Evolutionary conservation across 2,888 invertebrate genomes (phyloP), one percentile per base, ranked within the genome.

Genomic region (Griposia aprilina): DNA sequence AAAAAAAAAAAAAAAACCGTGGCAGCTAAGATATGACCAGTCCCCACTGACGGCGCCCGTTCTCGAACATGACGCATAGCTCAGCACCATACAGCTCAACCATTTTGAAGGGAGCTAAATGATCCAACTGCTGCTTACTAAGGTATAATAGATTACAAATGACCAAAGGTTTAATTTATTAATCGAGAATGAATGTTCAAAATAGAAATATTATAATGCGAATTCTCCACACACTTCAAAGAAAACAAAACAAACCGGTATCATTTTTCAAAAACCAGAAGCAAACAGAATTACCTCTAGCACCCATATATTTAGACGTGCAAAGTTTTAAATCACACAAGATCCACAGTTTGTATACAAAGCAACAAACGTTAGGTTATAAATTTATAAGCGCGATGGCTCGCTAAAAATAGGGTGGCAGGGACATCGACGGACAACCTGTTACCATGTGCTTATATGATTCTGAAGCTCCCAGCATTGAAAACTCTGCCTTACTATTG

Each of bases 281-380:
- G 84, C 59, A 30, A 67, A 60, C 60, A 83, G 83, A 66, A 73
- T 73, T 48, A 86, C 72, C 74, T 26, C 11, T 15, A 60, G 20
- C 17, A 26, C 26, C 50, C 70, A 68, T 85, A 78, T 76, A 80
- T 85, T 75, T 82, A 67, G 74, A 75, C 36, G 69, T 45, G 52
- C 30, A 30, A 76, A 62, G 82, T 85, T 74, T 82, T 89, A 89
- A 85, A 89, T 89, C 86, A 85, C 77, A 62, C 65, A 67, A 80
- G 83, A 85, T 81, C 60, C 82, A 77, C 81, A 73, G 82, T 82
- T 87, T 78, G 82, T 85, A 67, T 76, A 81, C 86, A 84, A 83
- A 86, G 76, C 78, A 83, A 80, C 76, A 79, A 81, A 81, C 76
- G 72, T 48, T 41, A 23, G 60, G 66, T 23, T 71, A 83, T 88